A percentile compares a stretch with the other conserved stretches of the same genome.
phyloP scores from a whole-genome alignment of 2,888 invertebrate genomes.

The Podotricha telesiphe region DNA sequence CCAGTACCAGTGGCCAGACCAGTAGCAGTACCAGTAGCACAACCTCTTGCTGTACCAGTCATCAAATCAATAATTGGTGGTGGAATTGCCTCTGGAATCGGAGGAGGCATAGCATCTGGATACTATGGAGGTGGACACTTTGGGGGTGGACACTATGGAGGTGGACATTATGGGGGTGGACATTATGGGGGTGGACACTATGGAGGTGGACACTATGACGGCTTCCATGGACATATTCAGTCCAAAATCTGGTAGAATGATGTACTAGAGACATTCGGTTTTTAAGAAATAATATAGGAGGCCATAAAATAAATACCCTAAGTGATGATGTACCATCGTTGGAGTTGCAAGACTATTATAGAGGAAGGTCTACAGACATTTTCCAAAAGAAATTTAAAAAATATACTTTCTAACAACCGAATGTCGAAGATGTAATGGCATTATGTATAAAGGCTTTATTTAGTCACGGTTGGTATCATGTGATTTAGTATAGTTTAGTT shows the following conservation, averaged over 20 bases:
- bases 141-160: slow-evolving; percentile 51
- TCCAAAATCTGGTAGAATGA: slow-evolving; percentile 63
- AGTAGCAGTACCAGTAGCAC: slow-evolving; percentile 70
- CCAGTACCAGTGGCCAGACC: slow-evolving; percentile 75
- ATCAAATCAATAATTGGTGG: slow-evolving; percentile 51
- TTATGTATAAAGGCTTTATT: slow-evolving; percentile 61
- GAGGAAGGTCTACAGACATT: slow-evolving; percentile 23
- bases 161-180: too few species aligned
- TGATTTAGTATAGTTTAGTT: slow-evolving; percentile 60
- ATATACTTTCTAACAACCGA: slow-evolving; percentile 41
- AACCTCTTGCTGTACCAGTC: slow-evolving; percentile 65
- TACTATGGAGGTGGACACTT: slow-evolving; percentile 45
- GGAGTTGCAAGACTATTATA: slow-evolving; percentile 19
- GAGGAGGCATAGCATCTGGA: slow-evolving; percentile 39
- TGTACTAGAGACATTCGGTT: slow-evolving; percentile 46
- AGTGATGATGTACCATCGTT: slow-evolving; percentile 21
- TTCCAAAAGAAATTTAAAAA: slow-evolving; percentile 14
- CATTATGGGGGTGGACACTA: too few species aligned
- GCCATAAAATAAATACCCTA: slow-evolving; percentile 6
- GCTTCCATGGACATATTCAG: slow-evolving; percentile 50
- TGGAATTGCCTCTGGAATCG: slow-evolving; percentile 11
- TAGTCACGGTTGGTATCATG: slow-evolving; percentile 67
- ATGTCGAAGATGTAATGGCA: slow-evolving; percentile 52
- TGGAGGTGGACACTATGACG: slow-evolving; percentile 45
- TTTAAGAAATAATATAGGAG: slow-evolving; percentile 35